A percentile compares a stretch with the other conserved stretches of the same genome.
Evolutionary conservation across 2,113 vertebrate species (phyloP).

Genomic region (Stictonetta naevosa): DNA sequence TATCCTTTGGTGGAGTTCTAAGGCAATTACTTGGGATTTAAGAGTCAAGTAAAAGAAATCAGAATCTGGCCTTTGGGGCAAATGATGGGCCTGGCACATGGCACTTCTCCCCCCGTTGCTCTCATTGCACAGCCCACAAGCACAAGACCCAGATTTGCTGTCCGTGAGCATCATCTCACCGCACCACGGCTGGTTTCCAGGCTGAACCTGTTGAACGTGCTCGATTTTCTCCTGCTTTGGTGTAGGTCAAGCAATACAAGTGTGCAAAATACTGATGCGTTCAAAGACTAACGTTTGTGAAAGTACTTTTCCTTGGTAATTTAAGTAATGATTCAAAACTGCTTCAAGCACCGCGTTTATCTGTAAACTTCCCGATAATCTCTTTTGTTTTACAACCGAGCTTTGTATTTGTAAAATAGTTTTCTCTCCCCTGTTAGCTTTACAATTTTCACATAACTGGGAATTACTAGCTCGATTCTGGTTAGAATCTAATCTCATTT

Average conservation of each 20-base stretch:
- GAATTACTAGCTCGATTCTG: constrained; percentile 11
- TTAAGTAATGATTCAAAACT: neutral
- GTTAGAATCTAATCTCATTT: constrained; percentile 1
- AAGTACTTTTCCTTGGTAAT: neutral
- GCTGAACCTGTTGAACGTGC: neutral
- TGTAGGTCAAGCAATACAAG: neutral
- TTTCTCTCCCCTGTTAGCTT: neutral
- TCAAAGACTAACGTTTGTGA: neutral
- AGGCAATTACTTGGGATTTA: constrained; percentile 40
- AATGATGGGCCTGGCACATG: neutral
- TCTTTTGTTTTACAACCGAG: neutral
- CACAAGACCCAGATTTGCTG: neutral
- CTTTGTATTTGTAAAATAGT: neutral
- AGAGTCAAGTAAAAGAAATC: neutral
- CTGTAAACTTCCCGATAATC: neutral
- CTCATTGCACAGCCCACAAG: neutral
- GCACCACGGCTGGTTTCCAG: neutral
- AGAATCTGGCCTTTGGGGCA: neutral
- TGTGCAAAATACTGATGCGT: neutral
- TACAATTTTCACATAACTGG: constrained; percentile 39
- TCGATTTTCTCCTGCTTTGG: neutral
- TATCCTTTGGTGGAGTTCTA: constrained; percentile 33
- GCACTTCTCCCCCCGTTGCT: neutral
- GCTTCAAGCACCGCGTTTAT: neutral
- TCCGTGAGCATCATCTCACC: neutral